phyloP scores from a whole-genome alignment of 2,113 vertebrate genomes.

The Ictalurus furcatus region DNA sequence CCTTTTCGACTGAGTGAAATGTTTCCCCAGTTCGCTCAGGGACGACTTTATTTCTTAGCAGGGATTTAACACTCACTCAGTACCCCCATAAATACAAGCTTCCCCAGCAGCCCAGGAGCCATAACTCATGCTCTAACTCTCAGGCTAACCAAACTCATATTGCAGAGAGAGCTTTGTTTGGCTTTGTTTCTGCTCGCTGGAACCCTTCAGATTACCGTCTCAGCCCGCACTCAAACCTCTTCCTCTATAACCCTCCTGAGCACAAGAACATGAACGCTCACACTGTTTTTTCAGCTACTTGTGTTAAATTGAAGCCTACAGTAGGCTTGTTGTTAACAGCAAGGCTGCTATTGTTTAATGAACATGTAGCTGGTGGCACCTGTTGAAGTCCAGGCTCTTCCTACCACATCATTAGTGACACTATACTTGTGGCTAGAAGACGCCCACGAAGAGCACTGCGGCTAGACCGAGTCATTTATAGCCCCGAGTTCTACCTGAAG shows the following conservation, averaged over 20 bases:
- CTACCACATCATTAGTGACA: slow-evolving; percentile 35
- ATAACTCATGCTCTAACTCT: slow-evolving; percentile 86
- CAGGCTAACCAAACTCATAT: slow-evolving; percentile 78
- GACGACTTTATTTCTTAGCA: slow-evolving; percentile 99
- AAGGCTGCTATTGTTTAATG: neutral
- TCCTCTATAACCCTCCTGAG: slow-evolving; percentile 4
- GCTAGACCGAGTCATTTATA: slow-evolving; percentile 23
- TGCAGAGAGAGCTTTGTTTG: slow-evolving; percentile 73
- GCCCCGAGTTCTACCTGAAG: neutral
- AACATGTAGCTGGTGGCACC: slow-evolving; percentile 52
- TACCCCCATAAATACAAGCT: slow-evolving; percentile 97
- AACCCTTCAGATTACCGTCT: slow-evolving; percentile 35
- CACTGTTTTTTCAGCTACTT: slow-evolving; percentile 39
- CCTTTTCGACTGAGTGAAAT: slow-evolving; percentile 98
- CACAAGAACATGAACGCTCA: neutral
- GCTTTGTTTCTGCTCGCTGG: slow-evolving; percentile 48
- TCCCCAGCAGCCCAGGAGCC: slow-evolving; percentile 81
- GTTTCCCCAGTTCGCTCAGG: slow-evolving; percentile 94
- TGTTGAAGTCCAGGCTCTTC: slow-evolving; percentile 58
- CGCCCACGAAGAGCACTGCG: slow-evolving; percentile 5
- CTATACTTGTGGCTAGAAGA: slow-evolving; percentile 29
- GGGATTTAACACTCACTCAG: slow-evolving; percentile 98
- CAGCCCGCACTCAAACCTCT: slow-evolving; percentile 41
- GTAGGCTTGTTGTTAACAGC: slow-evolving; percentile 22
- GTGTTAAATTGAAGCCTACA: slow-evolving; percentile 1